A percentile compares a stretch with the other conserved stretches of the same genome.
Conservation (phyloP, 2,797 vertebrate species). For the Scolopax rusticola region DNA sequence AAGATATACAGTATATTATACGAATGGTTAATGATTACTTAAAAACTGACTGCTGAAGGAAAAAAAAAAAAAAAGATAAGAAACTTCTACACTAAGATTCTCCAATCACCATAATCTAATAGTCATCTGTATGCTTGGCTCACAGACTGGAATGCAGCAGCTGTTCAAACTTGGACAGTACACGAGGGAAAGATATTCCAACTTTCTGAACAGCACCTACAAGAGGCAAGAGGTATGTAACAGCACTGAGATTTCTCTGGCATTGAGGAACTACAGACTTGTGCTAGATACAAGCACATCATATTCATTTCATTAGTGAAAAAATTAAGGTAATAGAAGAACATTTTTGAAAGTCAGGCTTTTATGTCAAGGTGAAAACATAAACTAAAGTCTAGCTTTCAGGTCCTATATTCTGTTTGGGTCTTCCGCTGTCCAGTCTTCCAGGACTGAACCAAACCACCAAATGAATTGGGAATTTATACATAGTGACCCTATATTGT, state of each 20-base stretch:
- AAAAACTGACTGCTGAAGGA: neutral
- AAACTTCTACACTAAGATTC: neutral
- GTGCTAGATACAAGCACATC: neutral
- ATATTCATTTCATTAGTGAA: neutral
- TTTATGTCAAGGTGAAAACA: neutral
- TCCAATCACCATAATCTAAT: neutral
- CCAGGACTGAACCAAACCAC: neutral
- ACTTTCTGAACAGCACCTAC: constrained; percentile 79
- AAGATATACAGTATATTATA: neutral
- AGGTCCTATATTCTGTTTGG: neutral
- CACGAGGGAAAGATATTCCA: constrained; percentile 72
- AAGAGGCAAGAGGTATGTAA: constrained; percentile 75
- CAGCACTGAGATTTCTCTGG: neutral
- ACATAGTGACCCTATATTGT: neutral
- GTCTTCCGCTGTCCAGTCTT: neutral
- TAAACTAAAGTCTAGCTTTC: neutral
- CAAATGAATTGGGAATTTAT: neutral
- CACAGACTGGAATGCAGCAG: constrained; percentile 80
- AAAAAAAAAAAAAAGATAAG: neutral
- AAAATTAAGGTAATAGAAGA: neutral
- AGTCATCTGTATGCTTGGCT: neutral
- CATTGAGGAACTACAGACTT: neutral
- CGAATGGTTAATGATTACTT: neutral
- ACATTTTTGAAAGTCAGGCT: neutral
- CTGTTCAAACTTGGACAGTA: constrained; percentile 80